Evolutionary conservation across 2,113 vertebrate species (phyloP).

Genomic region (Calidris pygmaea): DNA sequence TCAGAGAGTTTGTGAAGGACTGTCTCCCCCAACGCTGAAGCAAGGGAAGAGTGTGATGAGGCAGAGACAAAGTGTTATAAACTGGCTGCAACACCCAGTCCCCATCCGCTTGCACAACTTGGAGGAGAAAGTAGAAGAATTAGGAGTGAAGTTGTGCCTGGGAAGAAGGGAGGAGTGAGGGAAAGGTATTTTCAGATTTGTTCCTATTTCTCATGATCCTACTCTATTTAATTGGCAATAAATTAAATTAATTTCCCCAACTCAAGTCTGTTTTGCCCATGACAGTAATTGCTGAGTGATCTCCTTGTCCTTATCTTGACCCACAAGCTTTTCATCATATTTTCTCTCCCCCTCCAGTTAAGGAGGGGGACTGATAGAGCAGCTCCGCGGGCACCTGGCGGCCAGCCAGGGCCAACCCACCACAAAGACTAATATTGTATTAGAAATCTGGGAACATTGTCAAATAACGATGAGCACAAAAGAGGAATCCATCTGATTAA

Average conservation of each 20-base stretch:
- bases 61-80: neutral
- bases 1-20: neutral
- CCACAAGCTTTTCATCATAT: rapidly evolving
- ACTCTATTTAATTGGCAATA: neutral
- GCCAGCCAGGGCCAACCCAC: neutral
- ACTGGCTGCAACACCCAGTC: neutral
- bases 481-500: neutral
- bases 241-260: neutral
- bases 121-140: neutral
- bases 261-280: neutral
- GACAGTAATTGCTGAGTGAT: neutral
- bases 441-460: neutral
- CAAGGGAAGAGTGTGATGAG: neutral
- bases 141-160: neutral
- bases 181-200: neutral
- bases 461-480: neutral
- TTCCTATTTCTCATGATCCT: neutral
- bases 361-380: neutral
- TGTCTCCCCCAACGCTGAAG: neutral
- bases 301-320: neutral
- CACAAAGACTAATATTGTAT: neutral
- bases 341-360: neutral
- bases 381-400: neutral
- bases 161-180: neutral
- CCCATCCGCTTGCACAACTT: neutral